Conservation (phyloP, 1,140 invertebrate species). For the Macrobrachium rosenbergii region DNA sequence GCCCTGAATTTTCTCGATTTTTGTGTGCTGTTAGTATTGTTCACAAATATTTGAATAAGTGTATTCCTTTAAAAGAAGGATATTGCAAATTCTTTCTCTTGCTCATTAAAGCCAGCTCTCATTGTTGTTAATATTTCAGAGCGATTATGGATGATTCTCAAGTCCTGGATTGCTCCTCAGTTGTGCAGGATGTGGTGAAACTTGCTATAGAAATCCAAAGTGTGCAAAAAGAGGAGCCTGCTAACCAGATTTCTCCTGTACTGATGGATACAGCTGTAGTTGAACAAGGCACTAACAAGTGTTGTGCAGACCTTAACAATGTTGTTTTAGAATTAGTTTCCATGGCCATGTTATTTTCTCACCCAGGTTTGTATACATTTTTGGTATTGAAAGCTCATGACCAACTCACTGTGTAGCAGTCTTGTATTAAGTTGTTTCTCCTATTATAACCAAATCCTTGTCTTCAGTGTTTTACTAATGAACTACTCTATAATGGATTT, state of each 20-base stretch:
- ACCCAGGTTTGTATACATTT: constrained; percentile 29
- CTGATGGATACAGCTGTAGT: constrained; percentile 5
- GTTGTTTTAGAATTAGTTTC: constrained; percentile 36
- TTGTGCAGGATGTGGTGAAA: constrained; percentile 33
- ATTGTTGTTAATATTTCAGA: constrained; percentile 6
- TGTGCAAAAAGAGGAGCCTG: neutral
- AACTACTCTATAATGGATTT: too few relatives aligned
- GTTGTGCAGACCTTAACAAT: constrained; percentile 25
- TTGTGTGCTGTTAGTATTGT: too few relatives aligned
- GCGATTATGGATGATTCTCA: constrained; percentile 30
- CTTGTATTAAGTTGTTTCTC: too few relatives aligned
- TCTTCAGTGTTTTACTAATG: too few relatives aligned
- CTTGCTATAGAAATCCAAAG: constrained; percentile 35
- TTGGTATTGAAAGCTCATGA: too few relatives aligned
- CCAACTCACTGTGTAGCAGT: too few relatives aligned
- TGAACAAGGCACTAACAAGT: constrained; percentile 28
- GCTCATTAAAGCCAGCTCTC: neutral
- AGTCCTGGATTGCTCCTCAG: constrained; percentile 12
- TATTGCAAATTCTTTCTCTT: neutral
- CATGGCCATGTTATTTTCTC: constrained; percentile 17
- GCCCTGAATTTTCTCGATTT: too few relatives aligned
- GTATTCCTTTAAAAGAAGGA: too few relatives aligned
- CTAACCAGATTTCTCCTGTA: neutral
- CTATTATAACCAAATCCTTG: too few relatives aligned
- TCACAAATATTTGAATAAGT: too few relatives aligned